A percentile compares a stretch with the other conserved stretches of the same genome.
phyloP scores from a whole-genome alignment of 92 coral and sea anemone genomes.

The Epizoanthus illoricatus region DNA sequence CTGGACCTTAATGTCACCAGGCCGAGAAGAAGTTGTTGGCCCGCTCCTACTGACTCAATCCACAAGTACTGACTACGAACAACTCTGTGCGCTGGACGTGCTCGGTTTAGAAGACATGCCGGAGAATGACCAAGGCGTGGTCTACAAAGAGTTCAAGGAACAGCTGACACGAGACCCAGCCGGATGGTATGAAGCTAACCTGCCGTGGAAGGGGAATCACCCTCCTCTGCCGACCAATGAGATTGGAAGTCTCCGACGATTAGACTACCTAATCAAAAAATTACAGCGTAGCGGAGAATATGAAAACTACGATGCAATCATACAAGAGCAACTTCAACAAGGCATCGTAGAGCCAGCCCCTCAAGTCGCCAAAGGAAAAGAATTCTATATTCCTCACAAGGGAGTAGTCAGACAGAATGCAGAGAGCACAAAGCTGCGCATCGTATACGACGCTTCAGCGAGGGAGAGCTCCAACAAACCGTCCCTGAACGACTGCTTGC shows the following conservation, averaged over 20 bases:
- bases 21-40: constrained; percentile 41
- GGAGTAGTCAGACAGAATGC: constrained; percentile 23
- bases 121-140: constrained; percentile 35
- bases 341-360: constrained; percentile 33
- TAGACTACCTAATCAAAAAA: constrained; percentile 25
- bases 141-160: constrained; percentile 46
- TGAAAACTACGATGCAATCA: constrained; percentile 36
- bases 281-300: constrained; percentile 20
- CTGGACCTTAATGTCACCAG: constrained; percentile 36
- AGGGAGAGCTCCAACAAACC: constrained; percentile 8
- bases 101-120: constrained; percentile 41
- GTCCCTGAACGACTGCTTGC: constrained; percentile 30
- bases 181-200: constrained; percentile 22
- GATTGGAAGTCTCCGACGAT: constrained; percentile 38
- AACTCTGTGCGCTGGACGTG: constrained; percentile 39
- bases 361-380: neutral
- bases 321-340: constrained; percentile 33
- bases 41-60: constrained; percentile 37
- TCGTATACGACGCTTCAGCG: constrained; percentile 33
- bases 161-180: constrained; percentile 42
- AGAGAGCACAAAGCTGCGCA: constrained; percentile 23
- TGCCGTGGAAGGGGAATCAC: constrained; percentile 43
- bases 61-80: constrained; percentile 9
- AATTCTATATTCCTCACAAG: constrained; percentile 39
- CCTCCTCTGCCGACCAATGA: constrained; percentile 33